Evolutionary conservation across 2,113 vertebrate species (phyloP).

Genomic region (Motacilla alba): DNA sequence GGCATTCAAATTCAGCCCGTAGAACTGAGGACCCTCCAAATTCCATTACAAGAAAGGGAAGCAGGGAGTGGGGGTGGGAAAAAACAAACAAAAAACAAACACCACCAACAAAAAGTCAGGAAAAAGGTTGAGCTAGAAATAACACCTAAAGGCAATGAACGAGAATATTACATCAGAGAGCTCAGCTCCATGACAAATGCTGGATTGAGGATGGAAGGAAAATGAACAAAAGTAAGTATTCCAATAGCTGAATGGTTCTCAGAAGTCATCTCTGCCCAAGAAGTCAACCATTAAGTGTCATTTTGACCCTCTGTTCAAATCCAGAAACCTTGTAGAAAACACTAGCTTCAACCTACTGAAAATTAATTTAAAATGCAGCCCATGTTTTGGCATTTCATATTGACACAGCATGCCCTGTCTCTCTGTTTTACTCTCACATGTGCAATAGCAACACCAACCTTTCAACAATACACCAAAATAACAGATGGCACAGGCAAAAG

Average conservation of each 20-base stretch:
- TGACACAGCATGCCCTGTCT: constrained; percentile 18
- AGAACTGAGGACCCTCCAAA: not conserved
- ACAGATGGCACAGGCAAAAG: constrained; percentile 46
- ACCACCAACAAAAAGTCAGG: not conserved
- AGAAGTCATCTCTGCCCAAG: not conserved
- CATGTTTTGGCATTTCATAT: constrained; percentile 5
- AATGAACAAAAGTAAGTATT: not conserved
- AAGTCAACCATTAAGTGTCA: not conserved
- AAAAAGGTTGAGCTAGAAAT: not conserved
- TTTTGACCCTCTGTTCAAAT: not conserved
- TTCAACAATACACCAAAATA: constrained; percentile 36
- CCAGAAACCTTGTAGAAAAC: not conserved
- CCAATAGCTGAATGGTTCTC: not conserved
- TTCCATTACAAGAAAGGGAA: not conserved
- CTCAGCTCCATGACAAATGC: not conserved
- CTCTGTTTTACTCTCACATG: constrained; percentile 44
- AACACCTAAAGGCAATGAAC: not conserved
- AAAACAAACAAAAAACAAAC: not conserved
- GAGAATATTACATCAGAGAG: not conserved
- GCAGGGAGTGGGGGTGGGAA: too few species aligned
- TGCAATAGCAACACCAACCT: constrained; percentile 31
- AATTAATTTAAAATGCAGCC: constrained; percentile 34
- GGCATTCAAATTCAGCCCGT: not conserved
- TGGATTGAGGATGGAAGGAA: not conserved
- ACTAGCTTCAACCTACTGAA: not conserved